A percentile compares a stretch with the other conserved stretches of the same genome.
These are phyloP conservation scores for Epicampocera succincta DNA, from an alignment of 2,888 invertebrate species.

Conservation along the genomic window DNA sequence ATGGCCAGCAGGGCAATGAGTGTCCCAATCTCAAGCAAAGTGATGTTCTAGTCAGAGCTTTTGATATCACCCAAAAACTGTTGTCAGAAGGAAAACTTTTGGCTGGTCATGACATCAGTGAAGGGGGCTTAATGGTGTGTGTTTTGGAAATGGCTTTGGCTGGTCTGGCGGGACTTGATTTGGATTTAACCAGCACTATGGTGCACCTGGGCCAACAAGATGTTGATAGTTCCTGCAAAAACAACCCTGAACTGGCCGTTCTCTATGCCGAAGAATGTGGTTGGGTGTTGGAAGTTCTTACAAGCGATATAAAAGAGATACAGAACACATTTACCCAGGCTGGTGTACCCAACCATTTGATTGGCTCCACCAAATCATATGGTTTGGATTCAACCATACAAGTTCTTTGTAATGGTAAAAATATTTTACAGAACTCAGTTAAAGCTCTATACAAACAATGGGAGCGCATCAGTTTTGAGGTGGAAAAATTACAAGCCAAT, in stretches of 20 bases:
- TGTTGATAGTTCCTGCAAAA: slow-evolving; percentile 73
- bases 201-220: slow-evolving; percentile 66
- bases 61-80: slow-evolving; percentile 92
- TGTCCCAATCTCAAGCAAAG: slow-evolving; percentile 91
- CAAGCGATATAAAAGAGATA: slow-evolving; percentile 84
- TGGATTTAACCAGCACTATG: slow-evolving; percentile 84
- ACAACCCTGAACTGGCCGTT: slow-evolving; percentile 84
- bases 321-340: slow-evolving; percentile 84
- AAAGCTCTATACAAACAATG: slow-evolving; percentile 90
- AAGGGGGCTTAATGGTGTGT: slow-evolving; percentile 96
- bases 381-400: slow-evolving; percentile 83
- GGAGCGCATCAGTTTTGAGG: slow-evolving; percentile 96
- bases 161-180: slow-evolving; percentile 90
- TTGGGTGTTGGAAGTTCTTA: slow-evolving; percentile 89
- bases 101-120: slow-evolving; percentile 97
- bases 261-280: slow-evolving; percentile 94
- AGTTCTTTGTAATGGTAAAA: slow-evolving; percentile 71
- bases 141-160: slow-evolving; percentile 98
- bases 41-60: slow-evolving; percentile 87
- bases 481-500: slow-evolving; percentile 93
- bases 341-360: slow-evolving; percentile 85
- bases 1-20: slow-evolving; percentile 90
- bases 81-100: slow-evolving; percentile 84
- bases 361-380: slow-evolving; percentile 86
- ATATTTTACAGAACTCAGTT: slow-evolving; percentile 85